Evolutionary conservation across 1,140 invertebrate species (phyloP).

Genomic region (Pantala flavescens): DNA sequence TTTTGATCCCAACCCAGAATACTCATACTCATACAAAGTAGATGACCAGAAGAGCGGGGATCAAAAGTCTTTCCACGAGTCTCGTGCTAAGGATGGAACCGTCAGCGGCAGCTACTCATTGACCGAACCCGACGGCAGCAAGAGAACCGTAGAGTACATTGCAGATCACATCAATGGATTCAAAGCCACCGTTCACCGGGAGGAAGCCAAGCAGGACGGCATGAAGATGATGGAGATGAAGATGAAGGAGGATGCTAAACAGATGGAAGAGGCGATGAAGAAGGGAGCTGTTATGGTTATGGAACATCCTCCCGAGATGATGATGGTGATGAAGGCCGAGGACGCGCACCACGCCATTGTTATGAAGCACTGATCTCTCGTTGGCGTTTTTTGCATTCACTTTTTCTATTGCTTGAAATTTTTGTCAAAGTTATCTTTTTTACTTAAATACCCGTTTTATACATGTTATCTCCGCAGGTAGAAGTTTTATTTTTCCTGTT

Average conservation of each 20-base stretch:
- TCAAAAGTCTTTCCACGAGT: conserved; percentile 22
- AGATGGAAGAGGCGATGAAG: too few relatives aligned
- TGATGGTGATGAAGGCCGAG: background rate
- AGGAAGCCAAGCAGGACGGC: background rate
- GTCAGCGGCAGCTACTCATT: conserved; percentile 26
- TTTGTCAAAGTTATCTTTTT: too few relatives aligned
- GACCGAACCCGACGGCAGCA: conserved; percentile 26
- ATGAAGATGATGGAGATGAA: background rate
- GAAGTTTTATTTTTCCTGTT: too few relatives aligned
- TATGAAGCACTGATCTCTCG: background rate
- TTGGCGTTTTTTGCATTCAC: too few relatives aligned
- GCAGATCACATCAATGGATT: conserved; percentile 26
- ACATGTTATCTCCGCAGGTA: too few relatives aligned
- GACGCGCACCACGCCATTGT: background rate
- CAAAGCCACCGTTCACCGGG: conserved; percentile 25
- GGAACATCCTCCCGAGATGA: background rate
- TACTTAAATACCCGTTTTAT: too few relatives aligned
- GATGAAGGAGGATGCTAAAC: background rate
- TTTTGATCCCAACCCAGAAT: conserved; percentile 16
- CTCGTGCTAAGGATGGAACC: conserved; percentile 25
- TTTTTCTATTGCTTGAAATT: too few relatives aligned
- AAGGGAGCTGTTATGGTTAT: too few relatives aligned
- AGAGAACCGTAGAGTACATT: conserved; percentile 23
- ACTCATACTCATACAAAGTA: conserved; percentile 21
- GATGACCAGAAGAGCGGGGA: conserved; percentile 20